A percentile compares a stretch with the other conserved stretches of the same genome.
Conservation (phyloP, 2,888 invertebrate genomes). For the Polymixis flavicincta region DNA sequence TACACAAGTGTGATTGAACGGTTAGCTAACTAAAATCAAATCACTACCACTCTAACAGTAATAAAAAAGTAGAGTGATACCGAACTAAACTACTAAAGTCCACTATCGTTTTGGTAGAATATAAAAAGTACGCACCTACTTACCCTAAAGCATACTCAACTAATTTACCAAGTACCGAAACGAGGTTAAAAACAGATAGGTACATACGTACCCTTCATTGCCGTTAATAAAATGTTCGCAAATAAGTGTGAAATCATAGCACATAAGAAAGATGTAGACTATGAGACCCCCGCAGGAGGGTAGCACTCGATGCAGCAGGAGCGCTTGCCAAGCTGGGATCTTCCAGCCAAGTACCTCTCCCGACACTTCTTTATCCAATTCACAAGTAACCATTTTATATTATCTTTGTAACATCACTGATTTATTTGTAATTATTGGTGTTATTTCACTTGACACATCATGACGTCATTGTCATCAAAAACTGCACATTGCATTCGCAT, state of each 20-base stretch:
- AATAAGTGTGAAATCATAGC: slow-evolving; percentile 92
- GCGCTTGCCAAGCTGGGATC: slow-evolving; percentile 85
- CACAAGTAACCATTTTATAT: slow-evolving; percentile 84
- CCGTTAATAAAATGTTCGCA: slow-evolving; percentile 91
- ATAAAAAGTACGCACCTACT: not conserved
- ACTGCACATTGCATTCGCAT: not conserved
- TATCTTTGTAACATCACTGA: slow-evolving; percentile 32
- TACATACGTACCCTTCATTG: slow-evolving; percentile 90
- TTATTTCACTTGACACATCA: slow-evolving; percentile 38
- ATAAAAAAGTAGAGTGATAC: not conserved
- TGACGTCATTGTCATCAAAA: slow-evolving; percentile 6
- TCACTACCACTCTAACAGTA: not conserved
- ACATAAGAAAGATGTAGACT: slow-evolving; percentile 92
- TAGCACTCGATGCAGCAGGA: slow-evolving; percentile 83
- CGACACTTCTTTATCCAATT: slow-evolving; percentile 83
- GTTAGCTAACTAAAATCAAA: not conserved
- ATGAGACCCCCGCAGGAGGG: slow-evolving; percentile 90
- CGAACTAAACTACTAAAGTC: not conserved
- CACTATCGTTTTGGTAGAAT: not conserved
- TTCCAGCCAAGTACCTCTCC: slow-evolving; percentile 85
- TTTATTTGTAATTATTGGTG: not conserved
- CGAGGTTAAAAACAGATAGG: not conserved
- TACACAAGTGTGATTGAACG: not conserved
- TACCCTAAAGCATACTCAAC: not conserved
- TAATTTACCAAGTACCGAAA: not conserved